phyloP scores from a whole-genome alignment of 2,888 invertebrate species.

The Calameuta filiformis region DNA sequence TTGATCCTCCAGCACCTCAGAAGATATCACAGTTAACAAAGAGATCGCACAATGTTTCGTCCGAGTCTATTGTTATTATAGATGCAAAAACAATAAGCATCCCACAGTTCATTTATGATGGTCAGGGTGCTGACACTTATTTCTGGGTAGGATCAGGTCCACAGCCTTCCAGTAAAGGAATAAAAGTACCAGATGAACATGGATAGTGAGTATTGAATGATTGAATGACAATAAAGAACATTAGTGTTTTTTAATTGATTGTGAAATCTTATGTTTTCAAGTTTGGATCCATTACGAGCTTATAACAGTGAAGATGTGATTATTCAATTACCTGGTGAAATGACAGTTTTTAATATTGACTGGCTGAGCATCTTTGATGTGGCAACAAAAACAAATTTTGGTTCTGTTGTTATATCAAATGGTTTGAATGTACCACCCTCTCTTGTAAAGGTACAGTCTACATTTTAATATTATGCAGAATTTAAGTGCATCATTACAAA shows the following conservation, averaged over 20 bases:
- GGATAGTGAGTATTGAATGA: slow-evolving; percentile 81
- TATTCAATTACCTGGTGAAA: slow-evolving; percentile 82
- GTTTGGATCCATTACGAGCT: slow-evolving; percentile 80
- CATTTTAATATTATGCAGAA: neutral
- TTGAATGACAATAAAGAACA: neutral
- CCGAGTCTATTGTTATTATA: slow-evolving; percentile 78
- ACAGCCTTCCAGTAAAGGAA: slow-evolving; percentile 84
- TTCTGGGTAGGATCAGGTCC: slow-evolving; percentile 93
- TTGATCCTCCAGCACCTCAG: slow-evolving; percentile 84
- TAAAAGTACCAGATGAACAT: slow-evolving; percentile 87
- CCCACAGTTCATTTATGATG: slow-evolving; percentile 82
- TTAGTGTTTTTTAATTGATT: slow-evolving; percentile 2
- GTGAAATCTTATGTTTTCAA: slow-evolving; percentile 51
- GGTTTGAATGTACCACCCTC: slow-evolving; percentile 89
- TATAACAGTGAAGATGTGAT: slow-evolving; percentile 81
- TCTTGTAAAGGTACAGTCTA: slow-evolving; percentile 70
- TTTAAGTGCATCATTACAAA: neutral
- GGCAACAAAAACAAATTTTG: slow-evolving; percentile 75
- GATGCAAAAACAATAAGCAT: slow-evolving; percentile 86
- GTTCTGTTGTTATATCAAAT: slow-evolving; percentile 82
- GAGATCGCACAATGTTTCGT: slow-evolving; percentile 75
- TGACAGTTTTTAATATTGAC: slow-evolving; percentile 83
- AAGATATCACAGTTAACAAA: slow-evolving; percentile 72
- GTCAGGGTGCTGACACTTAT: slow-evolving; percentile 79
- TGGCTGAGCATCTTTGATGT: slow-evolving; percentile 88